Percentiles rank a stretch among this genome's conserved stretches.
These are phyloP conservation scores for Agapornis roseicollis DNA, from an alignment of 2,113 vertebrate genomes.

Conservation along the genomic window DNA sequence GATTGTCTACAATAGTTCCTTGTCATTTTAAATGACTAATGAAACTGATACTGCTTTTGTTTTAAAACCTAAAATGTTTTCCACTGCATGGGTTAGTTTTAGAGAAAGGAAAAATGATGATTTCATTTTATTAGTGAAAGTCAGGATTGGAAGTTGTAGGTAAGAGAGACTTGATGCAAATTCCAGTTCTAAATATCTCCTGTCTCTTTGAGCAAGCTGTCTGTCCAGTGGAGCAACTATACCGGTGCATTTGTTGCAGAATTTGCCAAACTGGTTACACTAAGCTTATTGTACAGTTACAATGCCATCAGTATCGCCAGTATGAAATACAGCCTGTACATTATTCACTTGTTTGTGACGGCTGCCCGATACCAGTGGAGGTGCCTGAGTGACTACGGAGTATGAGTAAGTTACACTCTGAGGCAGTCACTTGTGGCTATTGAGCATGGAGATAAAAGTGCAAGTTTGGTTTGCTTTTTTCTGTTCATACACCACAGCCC, in stretches of 20 bases:
- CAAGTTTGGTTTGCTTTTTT: neutral
- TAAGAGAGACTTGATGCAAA: neutral
- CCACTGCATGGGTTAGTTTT: neutral
- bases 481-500: neutral
- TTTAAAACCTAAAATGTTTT: neutral
- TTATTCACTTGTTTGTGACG: neutral
- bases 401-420: accelerated
- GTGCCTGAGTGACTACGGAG: neutral
- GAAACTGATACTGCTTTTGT: neutral
- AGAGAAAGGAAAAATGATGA: neutral
- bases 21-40: neutral
- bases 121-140: neutral
- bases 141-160: neutral
- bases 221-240: neutral
- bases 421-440: neutral
- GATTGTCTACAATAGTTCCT: neutral
- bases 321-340: neutral
- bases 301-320: neutral
- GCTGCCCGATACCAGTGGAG: neutral
- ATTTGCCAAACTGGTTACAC: neutral
- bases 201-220: neutral
- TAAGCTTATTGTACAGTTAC: neutral
- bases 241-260: neutral
- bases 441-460: accelerated
- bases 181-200: neutral